Percentiles rank a stretch among this genome's conserved stretches.
Evolutionary conservation across 2,888 invertebrate genomes (phyloP).

Genomic region (Horisme vitalbata): DNA sequence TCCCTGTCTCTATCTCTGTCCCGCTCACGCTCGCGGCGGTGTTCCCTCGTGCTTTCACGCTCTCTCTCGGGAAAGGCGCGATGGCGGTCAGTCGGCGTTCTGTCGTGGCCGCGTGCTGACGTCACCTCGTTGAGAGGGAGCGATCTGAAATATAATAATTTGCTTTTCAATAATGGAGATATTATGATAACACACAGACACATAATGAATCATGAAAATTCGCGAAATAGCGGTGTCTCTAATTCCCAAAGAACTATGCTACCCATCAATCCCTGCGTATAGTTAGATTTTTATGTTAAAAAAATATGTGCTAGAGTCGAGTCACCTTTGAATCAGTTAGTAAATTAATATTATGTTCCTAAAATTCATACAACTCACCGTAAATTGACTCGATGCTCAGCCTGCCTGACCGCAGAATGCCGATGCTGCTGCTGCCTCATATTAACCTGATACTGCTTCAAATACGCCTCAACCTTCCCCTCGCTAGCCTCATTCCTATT

Average conservation of each 20-base stretch:
- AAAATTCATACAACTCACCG: conserved; percentile 49
- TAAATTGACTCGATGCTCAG: conserved; percentile 76
- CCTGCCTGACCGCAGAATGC: conserved; percentile 74
- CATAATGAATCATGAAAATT: no score
- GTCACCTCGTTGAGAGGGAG: conserved; percentile 71
- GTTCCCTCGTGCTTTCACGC: conserved; percentile 61
- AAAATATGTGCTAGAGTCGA: no score
- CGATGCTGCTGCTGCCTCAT: conserved; percentile 76
- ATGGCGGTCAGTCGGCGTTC: conserved; percentile 73
- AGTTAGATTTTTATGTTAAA: no score
- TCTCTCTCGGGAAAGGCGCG: conserved; percentile 66
- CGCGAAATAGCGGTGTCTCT: no score
- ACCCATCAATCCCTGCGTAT: no score
- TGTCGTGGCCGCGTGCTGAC: conserved; percentile 67
- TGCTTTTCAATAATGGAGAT: no score
- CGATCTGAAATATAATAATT: conserved; percentile 50
- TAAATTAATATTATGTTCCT: no score
- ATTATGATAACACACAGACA: no score
- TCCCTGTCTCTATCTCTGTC: conserved; percentile 49
- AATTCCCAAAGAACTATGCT: no score
- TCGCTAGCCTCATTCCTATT: conserved; percentile 59
- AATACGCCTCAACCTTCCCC: conserved; percentile 74
- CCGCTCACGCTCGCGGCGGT: conserved; percentile 66
- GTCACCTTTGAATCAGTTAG: no score
- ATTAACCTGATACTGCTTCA: conserved; percentile 76